Evolutionary conservation across 2,113 vertebrate genomes (phyloP), one percentile per base, ranked within the genome.

Genomic region (Odobenus rosmarus): DNA sequence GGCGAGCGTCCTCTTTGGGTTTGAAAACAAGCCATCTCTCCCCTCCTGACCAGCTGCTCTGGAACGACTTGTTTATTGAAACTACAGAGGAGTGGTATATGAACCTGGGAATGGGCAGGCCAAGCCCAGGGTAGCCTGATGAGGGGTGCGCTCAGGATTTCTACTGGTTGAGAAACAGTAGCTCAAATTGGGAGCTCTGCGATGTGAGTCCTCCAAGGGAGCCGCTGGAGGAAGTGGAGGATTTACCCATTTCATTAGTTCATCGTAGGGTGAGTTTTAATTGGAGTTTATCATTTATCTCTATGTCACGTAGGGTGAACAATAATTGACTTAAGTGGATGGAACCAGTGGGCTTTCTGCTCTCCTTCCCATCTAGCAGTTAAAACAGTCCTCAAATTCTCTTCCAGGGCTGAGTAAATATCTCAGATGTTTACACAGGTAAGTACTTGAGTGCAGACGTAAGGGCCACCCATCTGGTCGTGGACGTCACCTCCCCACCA

Each of bases 41-140:
- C 5, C 39, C 36, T 90, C 19, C 81, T 85, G 33, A 5, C 24
- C 39, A 28, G 81, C 86, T 88, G 90, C 1, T 3, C 19, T 39
- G 51, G 49, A 93, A 97, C 88, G 1, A n/a, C 42, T 88, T 95
- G 71, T 96, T 97, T 90, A 93, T 12, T 33, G 49, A 4, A 93
- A 57, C 6, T 51, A n/a, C 81, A 11, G 4, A 83, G 24, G 15
- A 36, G 8, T 28, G n/a, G 21, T 59, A 26, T 91, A 85, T 8
- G 71, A 89, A 88, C 71, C 9, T 39, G 80, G 9, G 42, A 93
- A 97, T 96, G 62, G 77, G 31, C 36, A 90, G 96, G 76, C 31
- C 46, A 15, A 59, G 12, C 23, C 83, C 55, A 24, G 28, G 51
- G 76, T 5, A 36, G 88, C 97, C 53, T 88, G 88, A 88, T 93